These are phyloP conservation scores for Prionace glauca DNA, from an alignment of 2,797 vertebrate genomes.

Conservation along the genomic window DNA sequence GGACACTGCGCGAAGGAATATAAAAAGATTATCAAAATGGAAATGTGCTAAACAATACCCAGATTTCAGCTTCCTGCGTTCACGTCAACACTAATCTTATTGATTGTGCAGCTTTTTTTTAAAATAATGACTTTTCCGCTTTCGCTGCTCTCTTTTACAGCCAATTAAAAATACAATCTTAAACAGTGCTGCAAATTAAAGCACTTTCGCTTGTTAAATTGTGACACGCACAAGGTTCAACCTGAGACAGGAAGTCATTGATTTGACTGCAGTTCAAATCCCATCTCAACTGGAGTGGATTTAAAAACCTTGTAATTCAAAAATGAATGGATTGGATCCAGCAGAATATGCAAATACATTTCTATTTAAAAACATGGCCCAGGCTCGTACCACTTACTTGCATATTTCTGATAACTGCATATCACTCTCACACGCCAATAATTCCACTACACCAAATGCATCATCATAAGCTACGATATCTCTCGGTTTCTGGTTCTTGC, in stretches of 20 bases:
- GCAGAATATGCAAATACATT: constrained; percentile 26
- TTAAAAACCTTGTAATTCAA: constrained; percentile 35
- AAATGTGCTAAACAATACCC: not conserved
- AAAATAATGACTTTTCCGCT: not conserved
- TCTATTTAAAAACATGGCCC: not conserved
- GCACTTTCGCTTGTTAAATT: constrained; percentile 21
- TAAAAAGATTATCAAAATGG: not conserved
- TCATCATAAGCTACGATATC: not conserved
- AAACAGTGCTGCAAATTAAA: constrained; percentile 25
- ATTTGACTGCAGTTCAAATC: constrained; percentile 34
- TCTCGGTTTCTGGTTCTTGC: not conserved
- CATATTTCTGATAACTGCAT: not conserved
- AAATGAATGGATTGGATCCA: constrained; percentile 17
- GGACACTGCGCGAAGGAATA: not conserved
- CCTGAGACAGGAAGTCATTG: constrained; percentile 5
- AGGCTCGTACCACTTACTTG: not conserved
- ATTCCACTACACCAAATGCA: not conserved
- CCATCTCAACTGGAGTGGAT: constrained; percentile 37
- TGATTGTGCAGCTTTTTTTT: not conserved
- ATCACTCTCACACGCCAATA: constrained; percentile 21
- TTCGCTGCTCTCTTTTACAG: constrained; percentile 12
- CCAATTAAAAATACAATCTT: constrained; percentile 35
- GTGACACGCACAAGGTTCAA: not conserved
- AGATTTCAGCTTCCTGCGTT: not conserved
- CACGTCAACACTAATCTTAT: not conserved